Evolutionary conservation across 2,113 vertebrate genomes (phyloP).

Genomic region (Candoia aspera): DNA sequence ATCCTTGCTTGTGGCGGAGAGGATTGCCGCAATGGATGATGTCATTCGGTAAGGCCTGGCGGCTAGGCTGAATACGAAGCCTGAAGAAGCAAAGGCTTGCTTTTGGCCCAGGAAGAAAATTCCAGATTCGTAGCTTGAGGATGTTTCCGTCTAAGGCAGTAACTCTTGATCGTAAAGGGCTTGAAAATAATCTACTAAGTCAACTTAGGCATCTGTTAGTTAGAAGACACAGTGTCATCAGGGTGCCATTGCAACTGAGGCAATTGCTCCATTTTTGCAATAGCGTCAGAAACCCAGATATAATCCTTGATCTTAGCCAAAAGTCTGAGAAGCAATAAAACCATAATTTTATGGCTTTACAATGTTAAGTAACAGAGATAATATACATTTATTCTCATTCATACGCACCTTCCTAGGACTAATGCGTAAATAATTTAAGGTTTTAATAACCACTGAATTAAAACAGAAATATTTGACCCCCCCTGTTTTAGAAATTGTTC

Average conservation of each 20-base stretch:
- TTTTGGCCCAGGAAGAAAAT: not conserved
- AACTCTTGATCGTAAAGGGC: not conserved
- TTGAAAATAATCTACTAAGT: not conserved
- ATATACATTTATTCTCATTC: not conserved
- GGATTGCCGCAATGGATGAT: slow-evolving; percentile 89
- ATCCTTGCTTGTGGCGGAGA: slow-evolving; percentile 87
- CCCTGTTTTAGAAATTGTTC: not conserved
- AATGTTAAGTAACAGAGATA: not conserved
- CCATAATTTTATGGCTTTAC: not conserved
- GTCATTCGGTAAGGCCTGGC: slow-evolving; percentile 80
- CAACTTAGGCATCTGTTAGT: not conserved
- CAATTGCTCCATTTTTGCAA: not conserved
- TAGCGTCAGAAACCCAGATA: not conserved
- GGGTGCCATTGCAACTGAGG: not conserved
- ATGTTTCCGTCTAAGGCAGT: not conserved
- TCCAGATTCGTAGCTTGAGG: too few relatives aligned
- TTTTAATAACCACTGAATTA: not conserved
- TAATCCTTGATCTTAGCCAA: not conserved
- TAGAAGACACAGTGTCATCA: not conserved
- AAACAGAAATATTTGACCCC: not conserved
- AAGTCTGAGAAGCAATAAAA: not conserved
- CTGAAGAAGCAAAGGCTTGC: not conserved
- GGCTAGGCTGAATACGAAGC: not conserved
- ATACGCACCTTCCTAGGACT: not conserved
- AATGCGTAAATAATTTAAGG: too few relatives aligned